Evolutionary conservation across 2,113 vertebrate species (phyloP).

Genomic region (Phaethon lepturus): DNA sequence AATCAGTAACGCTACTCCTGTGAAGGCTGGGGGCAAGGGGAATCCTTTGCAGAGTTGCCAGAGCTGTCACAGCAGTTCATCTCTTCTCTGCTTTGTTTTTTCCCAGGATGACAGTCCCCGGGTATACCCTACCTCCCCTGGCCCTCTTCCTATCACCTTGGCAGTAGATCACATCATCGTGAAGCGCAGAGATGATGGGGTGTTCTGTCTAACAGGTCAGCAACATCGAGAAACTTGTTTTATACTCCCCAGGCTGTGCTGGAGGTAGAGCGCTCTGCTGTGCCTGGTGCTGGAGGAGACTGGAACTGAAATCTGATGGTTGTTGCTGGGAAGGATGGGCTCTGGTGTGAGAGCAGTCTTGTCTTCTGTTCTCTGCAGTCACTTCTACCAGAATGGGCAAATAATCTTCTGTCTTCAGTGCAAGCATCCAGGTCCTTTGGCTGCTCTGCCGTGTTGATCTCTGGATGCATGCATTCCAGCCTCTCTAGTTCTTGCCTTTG

Average conservation of each 20-base stretch:
- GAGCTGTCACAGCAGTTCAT: not conserved
- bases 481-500: not conserved
- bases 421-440: not conserved
- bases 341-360: not conserved
- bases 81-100: not conserved
- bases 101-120: slow-evolving; percentile 89
- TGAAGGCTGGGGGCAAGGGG: not conserved
- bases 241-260: not conserved
- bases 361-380: not conserved
- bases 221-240: not conserved
- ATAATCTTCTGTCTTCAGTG: not conserved
- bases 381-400: not conserved
- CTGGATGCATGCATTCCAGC: not conserved
- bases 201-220: slow-evolving; percentile 88
- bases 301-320: not conserved
- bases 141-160: slow-evolving; percentile 85
- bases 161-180: slow-evolving; percentile 84
- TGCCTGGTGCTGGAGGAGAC: not conserved
- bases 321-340: not conserved
- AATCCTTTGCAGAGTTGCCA: not conserved
- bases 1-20: accelerated
- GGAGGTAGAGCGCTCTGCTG: not conserved
- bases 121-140: slow-evolving; percentile 90
- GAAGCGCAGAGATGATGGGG: slow-evolving; percentile 85
- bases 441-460: accelerated